Conservation (phyloP, 2,113 vertebrate species). For the Microcebus ravelobensis region DNA sequence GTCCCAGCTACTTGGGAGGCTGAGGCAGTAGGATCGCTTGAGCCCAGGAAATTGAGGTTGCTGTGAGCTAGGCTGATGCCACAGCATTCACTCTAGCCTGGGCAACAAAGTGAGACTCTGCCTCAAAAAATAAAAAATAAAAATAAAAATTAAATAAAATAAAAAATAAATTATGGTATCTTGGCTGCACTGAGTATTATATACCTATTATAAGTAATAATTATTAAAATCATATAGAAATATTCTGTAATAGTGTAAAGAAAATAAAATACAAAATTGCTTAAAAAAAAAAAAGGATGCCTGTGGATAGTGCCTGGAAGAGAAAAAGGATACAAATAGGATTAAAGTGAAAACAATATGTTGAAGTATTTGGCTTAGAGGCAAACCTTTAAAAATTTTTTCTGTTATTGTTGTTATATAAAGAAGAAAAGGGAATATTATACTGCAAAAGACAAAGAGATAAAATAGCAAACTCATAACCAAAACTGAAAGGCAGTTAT, state of each 20-base stretch:
- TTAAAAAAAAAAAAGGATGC: neutral
- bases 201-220: neutral
- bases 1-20: no score
- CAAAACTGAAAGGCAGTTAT: conserved; percentile 18
- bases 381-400: conserved; percentile 8
- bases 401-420: neutral
- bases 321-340: neutral
- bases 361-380: conserved; percentile 21
- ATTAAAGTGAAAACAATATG: conserved; percentile 12
- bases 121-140: no score
- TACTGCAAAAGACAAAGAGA: neutral
- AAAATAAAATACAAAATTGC: neutral
- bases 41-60: no score
- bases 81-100: no score
- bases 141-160: no score
- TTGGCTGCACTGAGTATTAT: neutral
- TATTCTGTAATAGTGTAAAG: neutral
- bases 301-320: neutral
- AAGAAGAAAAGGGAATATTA: neutral
- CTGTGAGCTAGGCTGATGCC: no score
- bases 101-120: no score
- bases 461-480: neutral
- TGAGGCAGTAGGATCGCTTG: no score
- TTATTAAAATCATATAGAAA: conserved; percentile 13
- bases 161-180: neutral